Conservation (phyloP, 2,797 vertebrate species). For the Chlorospingus semifuscus region DNA sequence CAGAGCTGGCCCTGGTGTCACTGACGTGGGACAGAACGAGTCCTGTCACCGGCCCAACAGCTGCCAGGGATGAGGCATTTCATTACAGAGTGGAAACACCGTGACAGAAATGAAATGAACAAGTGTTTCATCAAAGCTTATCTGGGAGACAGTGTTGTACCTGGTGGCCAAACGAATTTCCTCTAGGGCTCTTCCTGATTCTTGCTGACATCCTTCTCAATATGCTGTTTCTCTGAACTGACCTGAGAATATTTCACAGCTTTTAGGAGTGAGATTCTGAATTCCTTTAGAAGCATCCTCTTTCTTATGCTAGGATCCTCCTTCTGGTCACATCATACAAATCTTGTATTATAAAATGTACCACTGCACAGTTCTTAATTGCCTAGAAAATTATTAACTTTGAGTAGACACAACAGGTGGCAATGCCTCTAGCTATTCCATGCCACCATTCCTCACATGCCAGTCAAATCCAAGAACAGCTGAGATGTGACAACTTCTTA, state of each 20-base stretch:
- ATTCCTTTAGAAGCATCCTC: not conserved
- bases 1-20: not conserved
- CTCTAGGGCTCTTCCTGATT: not conserved
- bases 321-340: not conserved
- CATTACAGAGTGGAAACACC: not conserved
- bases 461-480: not conserved
- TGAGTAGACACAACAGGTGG: not conserved
- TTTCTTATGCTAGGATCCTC: not conserved
- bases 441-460: not conserved
- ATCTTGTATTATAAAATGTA: not conserved
- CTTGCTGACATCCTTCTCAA: not conserved
- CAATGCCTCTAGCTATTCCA: not conserved
- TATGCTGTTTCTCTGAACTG: not conserved
- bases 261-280: not conserved
- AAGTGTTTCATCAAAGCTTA: not conserved
- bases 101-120: not conserved
- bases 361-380: not conserved
- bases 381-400: not conserved
- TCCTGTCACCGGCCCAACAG: not conserved
- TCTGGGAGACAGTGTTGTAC: not conserved
- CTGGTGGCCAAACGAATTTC: not conserved
- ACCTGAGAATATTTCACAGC: not conserved
- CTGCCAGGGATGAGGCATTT: not conserved
- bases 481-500: not conserved
- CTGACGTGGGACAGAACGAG: accelerated